These are phyloP conservation scores for Plusia festucae DNA, from an alignment of 2,888 invertebrate species.

Conservation along the genomic window DNA sequence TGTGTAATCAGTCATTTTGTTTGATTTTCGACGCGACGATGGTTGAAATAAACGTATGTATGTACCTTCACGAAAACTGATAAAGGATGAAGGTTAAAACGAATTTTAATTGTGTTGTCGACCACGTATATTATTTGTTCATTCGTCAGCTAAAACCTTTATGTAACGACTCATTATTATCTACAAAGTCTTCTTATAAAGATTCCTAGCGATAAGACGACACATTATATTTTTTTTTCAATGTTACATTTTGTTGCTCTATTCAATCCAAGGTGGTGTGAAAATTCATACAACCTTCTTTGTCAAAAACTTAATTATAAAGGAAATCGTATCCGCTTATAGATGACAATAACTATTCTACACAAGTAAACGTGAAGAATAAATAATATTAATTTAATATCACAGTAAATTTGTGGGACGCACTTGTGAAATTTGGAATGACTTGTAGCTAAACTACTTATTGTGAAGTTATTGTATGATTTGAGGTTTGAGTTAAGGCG, in stretches of 20 bases:
- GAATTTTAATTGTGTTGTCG: constrained; percentile 12
- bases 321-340: constrained; percentile 18
- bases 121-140: not conserved
- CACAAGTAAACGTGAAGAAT: constrained; percentile 26
- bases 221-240: not conserved
- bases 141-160: not conserved
- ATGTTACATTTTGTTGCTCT: not conserved
- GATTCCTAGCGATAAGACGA: not conserved
- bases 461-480: not conserved
- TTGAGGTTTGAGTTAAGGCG: not conserved
- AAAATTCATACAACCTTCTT: constrained; percentile 26
- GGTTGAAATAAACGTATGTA: constrained; percentile 15
- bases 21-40: constrained; percentile 40
- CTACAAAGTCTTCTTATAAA: not conserved
- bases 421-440: not conserved
- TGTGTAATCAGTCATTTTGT: constrained; percentile 47
- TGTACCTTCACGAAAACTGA: constrained; percentile 16
- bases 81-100: constrained; percentile 27
- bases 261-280: constrained; percentile 23
- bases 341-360: constrained; percentile 15
- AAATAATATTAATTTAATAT: constrained; percentile 6
- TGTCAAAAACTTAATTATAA: constrained; percentile 26
- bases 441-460: not conserved
- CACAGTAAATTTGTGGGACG: not conserved
- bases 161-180: not conserved